Evolutionary conservation across 2,113 vertebrate genomes (phyloP).

Genomic region (Cricetomys ansorgei): DNA sequence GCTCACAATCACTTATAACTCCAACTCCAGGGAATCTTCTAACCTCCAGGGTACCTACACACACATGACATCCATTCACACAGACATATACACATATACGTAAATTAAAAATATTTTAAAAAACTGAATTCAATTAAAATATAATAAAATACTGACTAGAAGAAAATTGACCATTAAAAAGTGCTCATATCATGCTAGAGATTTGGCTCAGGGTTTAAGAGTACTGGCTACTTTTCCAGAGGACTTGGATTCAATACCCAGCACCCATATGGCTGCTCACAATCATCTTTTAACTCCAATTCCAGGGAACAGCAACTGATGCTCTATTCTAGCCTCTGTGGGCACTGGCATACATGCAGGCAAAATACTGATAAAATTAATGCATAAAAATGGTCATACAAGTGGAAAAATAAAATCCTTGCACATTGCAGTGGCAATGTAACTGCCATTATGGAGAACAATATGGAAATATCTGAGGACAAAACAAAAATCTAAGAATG

Average conservation of each 20-base stretch:
- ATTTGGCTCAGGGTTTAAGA: neutral
- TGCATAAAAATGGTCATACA: too few relatives aligned
- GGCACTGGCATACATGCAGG: neutral
- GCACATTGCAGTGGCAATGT: neutral
- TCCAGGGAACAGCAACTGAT: neutral
- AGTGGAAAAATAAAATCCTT: neutral
- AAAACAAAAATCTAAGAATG: neutral
- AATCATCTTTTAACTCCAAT: neutral
- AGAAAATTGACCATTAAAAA: neutral
- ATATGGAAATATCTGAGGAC: neutral
- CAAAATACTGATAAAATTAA: too few relatives aligned
- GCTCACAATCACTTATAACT: neutral
- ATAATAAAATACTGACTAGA: neutral
- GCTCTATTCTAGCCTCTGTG: neutral
- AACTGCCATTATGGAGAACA: neutral
- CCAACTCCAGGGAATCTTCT: neutral
- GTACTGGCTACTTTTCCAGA: neutral
- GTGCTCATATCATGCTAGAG: neutral
- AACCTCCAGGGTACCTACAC: too few relatives aligned
- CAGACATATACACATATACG: neutral
- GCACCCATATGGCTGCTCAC: neutral
- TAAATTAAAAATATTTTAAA: neutral
- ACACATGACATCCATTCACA: neutral
- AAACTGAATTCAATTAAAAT: neutral
- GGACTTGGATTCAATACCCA: neutral